Evolutionary conservation across 2,113 vertebrate species (phyloP), one percentile per base, ranked within the genome.

Genomic region (Gymnorhina tibicen): DNA sequence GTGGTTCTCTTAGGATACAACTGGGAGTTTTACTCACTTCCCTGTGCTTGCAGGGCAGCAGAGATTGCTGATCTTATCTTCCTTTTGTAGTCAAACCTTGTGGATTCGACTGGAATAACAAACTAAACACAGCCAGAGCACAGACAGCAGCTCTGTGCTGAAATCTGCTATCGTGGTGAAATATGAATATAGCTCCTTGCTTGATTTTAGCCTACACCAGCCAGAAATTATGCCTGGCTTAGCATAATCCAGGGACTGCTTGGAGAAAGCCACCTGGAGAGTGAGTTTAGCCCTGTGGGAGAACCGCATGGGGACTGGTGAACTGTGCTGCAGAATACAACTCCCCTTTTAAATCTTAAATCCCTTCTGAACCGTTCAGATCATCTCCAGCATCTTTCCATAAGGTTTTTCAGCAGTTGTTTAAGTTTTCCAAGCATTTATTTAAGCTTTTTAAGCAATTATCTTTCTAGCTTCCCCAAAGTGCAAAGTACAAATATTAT

Each of bases 271-370:
- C 42, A 56, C 21, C 41, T 78, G 37, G 24, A 52, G 30, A 39
- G 8, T 7, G 50, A 64, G 8, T 35, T 85, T 10, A 39, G 10
- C 1, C 33, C 11, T n/a, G n/a, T n/a, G 37, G 9, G 41, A 37
- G 41, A 70, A 23, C 73, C 11, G 19, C 6, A 1, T 28, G 18
- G 8, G 12, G 16, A 33, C 19, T 56, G 52, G 27, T 91, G 24
- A 67, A 3, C 10, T 33, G 20, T 70, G 27, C 6, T 47, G 58
- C 30, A 60, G 15, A 74, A 69, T 15, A 32, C 3, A 9, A 1
- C 0, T 5, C 11, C 21, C 23, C 2, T 42, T 27, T 5, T 10
- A 4, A 23, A n/a, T 8, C 37, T n/a, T 39, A 7, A 4, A 37
- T 17, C 32, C 37, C 6, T 66, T 68, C 56, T 75, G 59, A 87